Evolutionary conservation across 2,797 vertebrate genomes (phyloP).

Genomic region (Paratrypauchen microcephalus): DNA sequence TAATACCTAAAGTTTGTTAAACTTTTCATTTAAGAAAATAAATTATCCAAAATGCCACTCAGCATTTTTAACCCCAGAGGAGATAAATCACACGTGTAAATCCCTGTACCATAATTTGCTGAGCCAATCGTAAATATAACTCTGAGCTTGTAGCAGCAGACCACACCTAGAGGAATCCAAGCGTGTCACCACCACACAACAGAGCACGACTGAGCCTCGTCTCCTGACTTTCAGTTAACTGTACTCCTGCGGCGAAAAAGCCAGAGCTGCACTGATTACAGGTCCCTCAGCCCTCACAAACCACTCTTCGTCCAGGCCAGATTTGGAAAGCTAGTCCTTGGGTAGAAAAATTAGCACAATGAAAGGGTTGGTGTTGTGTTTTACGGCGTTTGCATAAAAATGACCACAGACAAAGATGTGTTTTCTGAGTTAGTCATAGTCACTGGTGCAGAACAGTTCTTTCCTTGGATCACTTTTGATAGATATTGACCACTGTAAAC

Average conservation of each 20-base stretch:
- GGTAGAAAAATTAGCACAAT: slow-evolving; percentile 50
- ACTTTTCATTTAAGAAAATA: not conserved
- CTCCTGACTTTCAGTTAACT: slow-evolving; percentile 42
- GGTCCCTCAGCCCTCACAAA: slow-evolving; percentile 37
- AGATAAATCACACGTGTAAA: slow-evolving; percentile 10
- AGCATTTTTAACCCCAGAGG: not conserved
- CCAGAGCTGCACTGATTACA: slow-evolving; percentile 45
- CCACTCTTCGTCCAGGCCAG: slow-evolving; percentile 43
- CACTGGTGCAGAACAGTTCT: not conserved
- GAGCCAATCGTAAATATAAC: slow-evolving; percentile 6
- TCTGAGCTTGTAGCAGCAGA: slow-evolving; percentile 18
- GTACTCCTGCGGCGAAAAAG: slow-evolving; percentile 33
- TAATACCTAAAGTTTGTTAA: not conserved
- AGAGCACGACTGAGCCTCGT: slow-evolving; percentile 18
- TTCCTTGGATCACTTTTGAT: not conserved
- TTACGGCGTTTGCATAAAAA: slow-evolving; percentile 50
- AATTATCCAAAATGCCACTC: not conserved
- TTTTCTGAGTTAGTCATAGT: slow-evolving; percentile 17
- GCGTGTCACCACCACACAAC: slow-evolving; percentile 26
- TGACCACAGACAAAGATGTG: slow-evolving; percentile 14
- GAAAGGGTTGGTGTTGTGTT: slow-evolving; percentile 38
- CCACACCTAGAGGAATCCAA: slow-evolving; percentile 36
- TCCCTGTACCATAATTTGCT: slow-evolving; percentile 21
- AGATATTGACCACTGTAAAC: not conserved
- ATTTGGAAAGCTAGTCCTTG: slow-evolving; percentile 51